Base-by-base conservation (phyloP, 2,113 vertebrate genomes). In the Gambusia affinis region DNA sequence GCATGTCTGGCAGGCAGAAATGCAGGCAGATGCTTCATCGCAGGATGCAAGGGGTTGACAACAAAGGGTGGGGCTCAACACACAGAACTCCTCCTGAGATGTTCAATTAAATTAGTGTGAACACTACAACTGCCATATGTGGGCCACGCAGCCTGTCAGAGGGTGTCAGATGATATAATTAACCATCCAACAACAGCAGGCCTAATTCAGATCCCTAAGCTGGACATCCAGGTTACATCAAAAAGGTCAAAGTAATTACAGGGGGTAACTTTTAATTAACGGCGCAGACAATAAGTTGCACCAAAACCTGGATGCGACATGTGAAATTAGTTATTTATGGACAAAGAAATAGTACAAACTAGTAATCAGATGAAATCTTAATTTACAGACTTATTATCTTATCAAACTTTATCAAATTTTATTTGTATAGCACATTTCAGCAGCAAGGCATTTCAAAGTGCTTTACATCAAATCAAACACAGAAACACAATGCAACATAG, bases 11-110 rank as follows among this genome's bases (percentile, higher is more conserved):
- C 12, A 17, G 83, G 60, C 73, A 75, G 79, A 62, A 80, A 64
- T 35, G 70, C 72, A 80, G 81, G 72, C 81, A 85, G 84, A 85
- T 84, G 83, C 85, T 87, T 84, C 80, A 82, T 87, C 73, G 82
- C 76, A 73, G 81, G 76, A 82, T 87, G 82, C 87, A 76, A 75
- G 70, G 74, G 75, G 70, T 85, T 65, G 71, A 86, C 87, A 79
- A 75, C 42, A 64, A 71, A 85, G 85, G 88, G 85, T 86, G 88
- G 86, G 86, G 86, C 76, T 82, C 60, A 66, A 47, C 66, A 67
- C 78, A 88, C 77, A 74, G 30, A 8, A 84, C 64, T 67, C 69
- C 82, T 79, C 60, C 70, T 22, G 70, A 73, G 65, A 64, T 37
- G 69, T 31, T 68, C 72, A 71, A 76, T 78, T 78, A 12, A 70